Conservation (phyloP, 2,113 vertebrate genomes). For the Istiophorus platypterus region DNA sequence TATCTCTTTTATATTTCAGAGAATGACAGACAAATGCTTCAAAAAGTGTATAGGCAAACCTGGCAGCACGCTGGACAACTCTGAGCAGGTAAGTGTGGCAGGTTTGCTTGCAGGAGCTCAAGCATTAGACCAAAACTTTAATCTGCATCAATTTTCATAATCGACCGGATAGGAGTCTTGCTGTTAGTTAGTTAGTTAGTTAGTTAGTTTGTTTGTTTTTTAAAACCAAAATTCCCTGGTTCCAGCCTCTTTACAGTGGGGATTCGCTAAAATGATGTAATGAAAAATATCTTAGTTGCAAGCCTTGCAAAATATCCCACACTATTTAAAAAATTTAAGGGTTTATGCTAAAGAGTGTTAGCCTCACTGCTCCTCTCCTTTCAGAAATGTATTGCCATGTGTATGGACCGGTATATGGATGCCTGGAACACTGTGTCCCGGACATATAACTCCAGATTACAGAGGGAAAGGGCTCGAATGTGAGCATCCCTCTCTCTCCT, state of each 20-base stretch:
- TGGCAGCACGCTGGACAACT: constrained; percentile 93
- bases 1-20: constrained; percentile 79
- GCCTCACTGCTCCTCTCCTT: background rate
- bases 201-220: no score
- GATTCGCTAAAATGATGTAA: background rate
- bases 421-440: constrained; percentile 96
- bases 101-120: background rate
- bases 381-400: constrained; percentile 99
- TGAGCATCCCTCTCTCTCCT: constrained; percentile 72
- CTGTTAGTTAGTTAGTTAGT: no score
- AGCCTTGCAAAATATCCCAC: background rate
- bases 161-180: background rate
- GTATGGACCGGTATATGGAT: constrained; percentile 99
- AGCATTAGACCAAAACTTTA: background rate
- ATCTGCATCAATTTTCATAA: background rate
- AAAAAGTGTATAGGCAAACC: constrained; percentile 98
- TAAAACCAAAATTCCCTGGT: background rate
- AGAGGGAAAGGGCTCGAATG: constrained; percentile 94
- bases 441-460: constrained; percentile 95
- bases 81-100: constrained; percentile 90
- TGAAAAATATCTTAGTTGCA: background rate
- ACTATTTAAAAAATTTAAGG: background rate
- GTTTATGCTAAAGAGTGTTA: background rate
- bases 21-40: constrained; percentile 99
- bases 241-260: background rate